Conservation (phyloP, 1,140 invertebrate species). For the Apis cerana region DNA sequence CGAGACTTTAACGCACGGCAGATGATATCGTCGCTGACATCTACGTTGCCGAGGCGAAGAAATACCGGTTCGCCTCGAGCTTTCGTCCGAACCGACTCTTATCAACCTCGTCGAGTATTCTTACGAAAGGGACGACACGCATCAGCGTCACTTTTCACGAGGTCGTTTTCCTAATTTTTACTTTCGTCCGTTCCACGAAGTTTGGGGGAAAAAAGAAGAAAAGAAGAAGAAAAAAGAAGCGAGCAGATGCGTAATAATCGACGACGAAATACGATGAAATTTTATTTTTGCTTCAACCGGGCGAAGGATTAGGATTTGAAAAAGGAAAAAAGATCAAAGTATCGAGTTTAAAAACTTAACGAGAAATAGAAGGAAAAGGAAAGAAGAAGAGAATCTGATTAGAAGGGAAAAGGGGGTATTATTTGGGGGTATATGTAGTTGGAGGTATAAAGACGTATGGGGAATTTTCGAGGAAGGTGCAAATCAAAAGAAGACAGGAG, state of each 20-base stretch:
- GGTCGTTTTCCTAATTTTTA: no score
- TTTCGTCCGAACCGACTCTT: constrained; percentile 58
- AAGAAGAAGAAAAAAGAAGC: no score
- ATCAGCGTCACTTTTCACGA: background rate
- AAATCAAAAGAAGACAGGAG: constrained; percentile 48
- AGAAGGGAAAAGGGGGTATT: background rate
- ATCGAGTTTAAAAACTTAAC: no score
- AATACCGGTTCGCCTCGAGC: constrained; percentile 51
- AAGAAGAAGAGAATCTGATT: background rate
- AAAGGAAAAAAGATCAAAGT: no score
- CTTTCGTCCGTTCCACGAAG: no score
- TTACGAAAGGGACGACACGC: background rate
- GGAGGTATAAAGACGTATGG: constrained; percentile 11
- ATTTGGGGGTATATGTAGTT: background rate
- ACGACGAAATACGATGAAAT: no score
- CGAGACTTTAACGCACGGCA: constrained; percentile 69
- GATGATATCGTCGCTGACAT: constrained; percentile 76
- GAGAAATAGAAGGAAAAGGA: background rate
- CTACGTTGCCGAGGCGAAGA: constrained; percentile 73
- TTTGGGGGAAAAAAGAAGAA: no score
- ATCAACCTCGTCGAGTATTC: constrained; percentile 33
- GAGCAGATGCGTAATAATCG: no score
- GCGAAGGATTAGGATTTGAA: no score
- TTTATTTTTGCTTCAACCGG: no score
- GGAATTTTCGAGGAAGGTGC: constrained; percentile 32